phyloP scores from a whole-genome alignment of 1,140 invertebrate species.

The Pararge aegeria region DNA sequence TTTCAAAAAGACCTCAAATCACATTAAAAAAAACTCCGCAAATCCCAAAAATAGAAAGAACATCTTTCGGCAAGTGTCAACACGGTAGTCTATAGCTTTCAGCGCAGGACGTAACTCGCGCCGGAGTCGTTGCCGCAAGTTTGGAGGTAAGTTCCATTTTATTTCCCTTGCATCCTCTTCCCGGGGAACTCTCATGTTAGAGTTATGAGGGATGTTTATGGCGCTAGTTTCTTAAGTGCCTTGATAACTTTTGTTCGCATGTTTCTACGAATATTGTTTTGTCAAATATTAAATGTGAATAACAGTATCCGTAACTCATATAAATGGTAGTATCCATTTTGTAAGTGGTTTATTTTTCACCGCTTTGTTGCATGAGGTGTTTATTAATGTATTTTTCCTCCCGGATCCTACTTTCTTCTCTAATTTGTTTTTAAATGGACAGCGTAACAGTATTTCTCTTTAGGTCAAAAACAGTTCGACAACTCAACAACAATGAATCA shows the following conservation, averaged over 20 bases:
- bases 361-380: no score
- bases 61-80: neutral
- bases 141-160: slow-evolving; percentile 15
- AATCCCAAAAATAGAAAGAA: neutral
- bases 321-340: no score
- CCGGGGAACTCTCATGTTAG: neutral
- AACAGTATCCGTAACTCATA: no score
- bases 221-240: slow-evolving; percentile 18
- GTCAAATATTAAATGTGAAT: neutral
- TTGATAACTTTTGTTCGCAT: slow-evolving; percentile 11
- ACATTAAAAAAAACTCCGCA: neutral
- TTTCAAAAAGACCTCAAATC: no score
- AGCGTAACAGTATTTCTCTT: no score
- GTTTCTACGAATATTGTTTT: neutral
- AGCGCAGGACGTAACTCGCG: neutral
- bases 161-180: slow-evolving; percentile 8
- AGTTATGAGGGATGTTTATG: slow-evolving; percentile 13
- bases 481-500: no score
- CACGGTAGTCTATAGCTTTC: neutral
- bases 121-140: neutral
- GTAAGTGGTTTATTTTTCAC: no score
- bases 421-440: no score
- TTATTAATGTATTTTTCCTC: no score
- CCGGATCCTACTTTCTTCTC: no score
- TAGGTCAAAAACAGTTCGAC: no score